Conservation (phyloP, 2,797 vertebrate species). For the Hoplostethus mediterraneus region DNA sequence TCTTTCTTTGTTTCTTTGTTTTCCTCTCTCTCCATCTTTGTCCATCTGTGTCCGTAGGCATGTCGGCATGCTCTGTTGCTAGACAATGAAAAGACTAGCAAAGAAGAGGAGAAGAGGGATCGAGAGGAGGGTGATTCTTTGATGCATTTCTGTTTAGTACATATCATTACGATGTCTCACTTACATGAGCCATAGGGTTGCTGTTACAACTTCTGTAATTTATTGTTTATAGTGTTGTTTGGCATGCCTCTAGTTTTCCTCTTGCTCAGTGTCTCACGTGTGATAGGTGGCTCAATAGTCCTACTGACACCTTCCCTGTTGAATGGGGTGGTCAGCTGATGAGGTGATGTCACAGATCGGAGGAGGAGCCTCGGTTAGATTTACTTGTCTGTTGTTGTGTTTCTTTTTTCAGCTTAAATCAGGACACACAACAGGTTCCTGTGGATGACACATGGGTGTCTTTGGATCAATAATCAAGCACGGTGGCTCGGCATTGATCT, state of each 20-base stretch:
- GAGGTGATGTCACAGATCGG: conserved; percentile 65
- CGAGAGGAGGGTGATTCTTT: neutral
- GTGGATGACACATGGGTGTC: conserved; percentile 35
- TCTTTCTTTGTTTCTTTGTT: neutral
- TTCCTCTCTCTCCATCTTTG: neutral
- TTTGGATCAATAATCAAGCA: conserved; percentile 52
- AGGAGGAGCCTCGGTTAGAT: conserved; percentile 59
- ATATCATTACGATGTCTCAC: neutral
- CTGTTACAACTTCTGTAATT: conserved; percentile 28
- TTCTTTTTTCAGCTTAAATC: conserved; percentile 31
- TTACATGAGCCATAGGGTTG: neutral
- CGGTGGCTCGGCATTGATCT: conserved; percentile 52
- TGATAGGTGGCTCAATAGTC: conserved; percentile 61
- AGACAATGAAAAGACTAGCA: conserved; percentile 43
- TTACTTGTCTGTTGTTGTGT: conserved; percentile 23
- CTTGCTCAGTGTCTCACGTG: conserved; percentile 36
- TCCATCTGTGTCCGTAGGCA: conserved; percentile 47
- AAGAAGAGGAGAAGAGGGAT: conserved; percentile 33
- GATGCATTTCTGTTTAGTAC: conserved; percentile 6
- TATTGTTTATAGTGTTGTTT: conserved; percentile 48
- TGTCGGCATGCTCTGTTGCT: conserved; percentile 58
- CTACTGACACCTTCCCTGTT: conserved; percentile 52
- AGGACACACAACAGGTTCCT: conserved; percentile 23
- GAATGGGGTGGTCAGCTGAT: conserved; percentile 64
- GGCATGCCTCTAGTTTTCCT: conserved; percentile 35